A percentile compares a stretch with the other conserved stretches of the same genome.
Evolutionary conservation across 2,797 vertebrate species (phyloP).

Genomic region (Gymnothorax javanicus): DNA sequence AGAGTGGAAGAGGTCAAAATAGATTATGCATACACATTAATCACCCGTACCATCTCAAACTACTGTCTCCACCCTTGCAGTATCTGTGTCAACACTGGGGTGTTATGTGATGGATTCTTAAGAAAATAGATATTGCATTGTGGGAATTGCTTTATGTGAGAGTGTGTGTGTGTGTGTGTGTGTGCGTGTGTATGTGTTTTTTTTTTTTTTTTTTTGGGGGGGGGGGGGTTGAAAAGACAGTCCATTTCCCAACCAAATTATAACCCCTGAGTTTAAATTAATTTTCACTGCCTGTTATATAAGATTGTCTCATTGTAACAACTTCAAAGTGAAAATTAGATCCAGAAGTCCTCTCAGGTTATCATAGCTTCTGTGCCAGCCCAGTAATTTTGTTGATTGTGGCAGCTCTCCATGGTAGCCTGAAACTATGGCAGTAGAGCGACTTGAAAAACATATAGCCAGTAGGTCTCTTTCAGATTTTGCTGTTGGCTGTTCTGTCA

Average conservation of each 20-base stretch:
- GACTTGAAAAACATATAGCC: background rate
- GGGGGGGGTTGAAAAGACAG: background rate
- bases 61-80: background rate
- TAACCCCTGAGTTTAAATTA: background rate
- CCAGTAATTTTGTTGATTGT: background rate
- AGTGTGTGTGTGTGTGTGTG: background rate
- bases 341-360: no score
- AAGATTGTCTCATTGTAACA: background rate
- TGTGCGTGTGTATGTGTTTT: background rate
- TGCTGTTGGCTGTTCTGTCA: background rate
- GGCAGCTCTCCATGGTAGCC: background rate
- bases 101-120: background rate
- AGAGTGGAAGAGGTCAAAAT: no score
- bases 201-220: no score
- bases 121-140: background rate
- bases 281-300: background rate
- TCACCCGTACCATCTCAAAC: background rate
- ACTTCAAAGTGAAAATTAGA: background rate
- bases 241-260: background rate
- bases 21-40: background rate
- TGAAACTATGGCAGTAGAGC: background rate
- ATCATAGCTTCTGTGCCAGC: background rate
- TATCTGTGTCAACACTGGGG: background rate
- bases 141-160: background rate
- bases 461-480: background rate